A percentile compares a stretch with the other conserved stretches of the same genome.
Conservation (phyloP, 2,113 vertebrate species). For the Tragelaphus buxtoni region DNA sequence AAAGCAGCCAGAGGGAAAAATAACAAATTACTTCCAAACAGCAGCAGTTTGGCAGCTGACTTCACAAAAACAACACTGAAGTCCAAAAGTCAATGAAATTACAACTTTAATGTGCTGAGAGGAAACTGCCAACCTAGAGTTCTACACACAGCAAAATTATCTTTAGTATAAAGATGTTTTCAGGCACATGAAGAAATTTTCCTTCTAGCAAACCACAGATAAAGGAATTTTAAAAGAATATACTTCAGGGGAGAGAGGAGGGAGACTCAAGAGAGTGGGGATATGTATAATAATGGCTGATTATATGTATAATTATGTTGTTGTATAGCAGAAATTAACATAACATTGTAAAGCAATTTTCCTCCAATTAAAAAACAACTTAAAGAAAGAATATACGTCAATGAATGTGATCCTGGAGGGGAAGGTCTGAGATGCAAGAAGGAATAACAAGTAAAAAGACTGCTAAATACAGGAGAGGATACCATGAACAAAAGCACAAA, state of each 20-base stretch:
- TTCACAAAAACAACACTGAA: neutral
- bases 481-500: neutral
- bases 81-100: neutral
- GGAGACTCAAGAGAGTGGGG: neutral
- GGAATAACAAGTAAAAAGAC: neutral
- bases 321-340: neutral
- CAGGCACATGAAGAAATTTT: neutral
- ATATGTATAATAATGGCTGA: neutral
- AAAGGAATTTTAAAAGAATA: neutral
- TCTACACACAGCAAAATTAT: neutral
- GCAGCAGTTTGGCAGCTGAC: neutral
- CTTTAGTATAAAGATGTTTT: neutral
- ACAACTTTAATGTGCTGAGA: neutral
- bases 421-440: neutral
- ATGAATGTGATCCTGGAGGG: neutral
- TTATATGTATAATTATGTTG: neutral
- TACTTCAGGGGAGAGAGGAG: neutral
- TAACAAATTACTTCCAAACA: neutral
- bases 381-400: neutral
- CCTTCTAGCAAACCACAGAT: neutral
- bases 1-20: neutral
- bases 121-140: neutral
- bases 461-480: neutral
- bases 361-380: neutral
- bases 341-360: neutral